Base-by-base conservation (phyloP, 2,888 invertebrate genomes). In the Sinodicranocentrus sp. region DNA sequence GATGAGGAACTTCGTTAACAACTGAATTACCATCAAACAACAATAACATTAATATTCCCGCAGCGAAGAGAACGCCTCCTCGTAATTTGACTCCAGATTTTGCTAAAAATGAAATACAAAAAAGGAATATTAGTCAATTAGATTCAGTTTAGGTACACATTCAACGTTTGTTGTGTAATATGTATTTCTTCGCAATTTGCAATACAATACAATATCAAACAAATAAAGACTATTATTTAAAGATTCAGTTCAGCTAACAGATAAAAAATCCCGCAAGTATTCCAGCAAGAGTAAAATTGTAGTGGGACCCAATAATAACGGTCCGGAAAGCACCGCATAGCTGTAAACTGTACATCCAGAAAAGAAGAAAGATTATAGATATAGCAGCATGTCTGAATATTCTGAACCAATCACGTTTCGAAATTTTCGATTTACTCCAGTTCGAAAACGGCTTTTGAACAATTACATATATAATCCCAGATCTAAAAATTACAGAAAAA, bases 321-420 rank as follows among this genome's bases (percentile, higher is more conserved):
- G 88, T 86, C 59, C 86, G 65, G 54, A 88, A 87, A 2, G 88
- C 84, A n/a, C 88, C 88, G 43, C 82, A 80, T 10, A 87, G 72
- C 44, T 85, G 86, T 0, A 88, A 78, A 25, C 87, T 87, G 21
- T 71, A 79, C 25, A 82, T 71, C 86, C 87, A 87, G 10, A 85
- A 54, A 13, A 84, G 48, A 6, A 86, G 59, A 21, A 86, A 85
- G 8, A 84, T 25, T 6, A 73, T 68, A 10, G 84, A 86, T 25
- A 85, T 82, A 8, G 61, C 21, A 2, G 85, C 82, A 82, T 87
- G 86, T 10, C 84, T 59, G 19, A 84, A 59, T 25, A 87, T 75
- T 82, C 84, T 39, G 3, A 87, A 19, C 85, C 86, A 86, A 28
- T 87, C 84, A 63, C 85, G 71, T 19, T 59, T 54, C 3, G 76